These are phyloP conservation scores for Ligdia adustata DNA, from an alignment of 2,888 invertebrate genomes.

Conservation along the genomic window DNA sequence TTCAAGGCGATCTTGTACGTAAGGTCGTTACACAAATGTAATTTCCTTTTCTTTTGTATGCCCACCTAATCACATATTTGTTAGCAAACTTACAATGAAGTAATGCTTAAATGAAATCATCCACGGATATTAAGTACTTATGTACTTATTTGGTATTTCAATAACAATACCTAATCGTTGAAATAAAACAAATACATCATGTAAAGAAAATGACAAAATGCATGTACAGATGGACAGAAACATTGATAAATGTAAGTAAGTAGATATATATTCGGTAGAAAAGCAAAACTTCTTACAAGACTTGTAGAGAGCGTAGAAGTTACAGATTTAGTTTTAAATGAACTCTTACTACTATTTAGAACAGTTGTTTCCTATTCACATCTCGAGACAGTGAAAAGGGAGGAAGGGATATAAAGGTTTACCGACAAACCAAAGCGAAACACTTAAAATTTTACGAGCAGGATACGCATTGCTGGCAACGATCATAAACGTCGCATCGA, in stretches of 20 bases:
- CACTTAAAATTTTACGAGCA: slow-evolving; percentile 52
- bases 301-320: too few relatives aligned
- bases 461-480: slow-evolving; percentile 41
- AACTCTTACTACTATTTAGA: too few relatives aligned
- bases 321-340: too few relatives aligned
- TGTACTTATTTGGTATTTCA: too few relatives aligned
- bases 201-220: too few relatives aligned
- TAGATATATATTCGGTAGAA: too few relatives aligned
- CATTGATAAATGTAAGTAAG: too few relatives aligned
- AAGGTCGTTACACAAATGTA: slow-evolving; percentile 32
- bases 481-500: slow-evolving; percentile 33
- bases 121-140: slow-evolving; percentile 5
- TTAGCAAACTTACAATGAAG: slow-evolving; percentile 14
- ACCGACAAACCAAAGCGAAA: slow-evolving; percentile 43
- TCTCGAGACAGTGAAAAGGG: slow-evolving; percentile 16
- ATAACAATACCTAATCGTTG: too few relatives aligned
- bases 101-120: slow-evolving; percentile 13
- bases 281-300: too few relatives aligned
- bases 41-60: slow-evolving; percentile 35
- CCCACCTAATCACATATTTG: slow-evolving; percentile 27
- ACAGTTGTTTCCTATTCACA: slow-evolving; percentile 22
- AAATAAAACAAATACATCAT: too few relatives aligned
- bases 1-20: slow-evolving; percentile 34
- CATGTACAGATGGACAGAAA: too few relatives aligned
- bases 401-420: slow-evolving; percentile 35